Base-by-base conservation (phyloP, 1,140 invertebrate genomes). In the Octopus bimaculoides region DNA sequence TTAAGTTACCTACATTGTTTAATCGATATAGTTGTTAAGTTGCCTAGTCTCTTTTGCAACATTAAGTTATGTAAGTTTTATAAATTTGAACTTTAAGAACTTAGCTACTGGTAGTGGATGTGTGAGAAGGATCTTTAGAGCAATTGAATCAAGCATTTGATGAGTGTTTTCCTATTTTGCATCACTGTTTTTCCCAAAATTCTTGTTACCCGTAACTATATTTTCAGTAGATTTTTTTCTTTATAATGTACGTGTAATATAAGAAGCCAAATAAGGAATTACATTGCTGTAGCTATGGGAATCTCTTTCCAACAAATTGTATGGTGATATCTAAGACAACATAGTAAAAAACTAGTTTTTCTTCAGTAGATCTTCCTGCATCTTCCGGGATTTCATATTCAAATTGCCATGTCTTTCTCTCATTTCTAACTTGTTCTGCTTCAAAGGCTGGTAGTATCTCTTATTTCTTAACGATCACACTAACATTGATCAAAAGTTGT, bases 181-280 rank as follows among this genome's bases (percentile, higher is more conserved):
- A 66, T 66, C 61, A 66, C 12, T 66, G 61, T 66, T 66, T 66
- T 66, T 66, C n/a, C n/a, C 61, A 12, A 66, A 66, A 66, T 66
- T 66, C 61, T 66, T 66, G 61, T n/a, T 14, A n/a, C n/a, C 61
- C 2, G 12, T 66, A 66, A 66, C 12, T 66, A 66, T n/a, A 66
- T 66, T 1, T 66, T 66, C 61, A 66, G 61, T 66, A 66, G 61
- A 66, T 66, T 66, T 66, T 66, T 66, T 66, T 66, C 61, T 66
- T 66, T 66, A 66, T 66, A 66, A 12, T 66, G 61, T 66, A 66
- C 3, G n/a, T 66, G 3, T 66, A 12, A 66, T 66, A 66, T n/a
- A 66, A n/a, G 61, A 66, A 66, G 61, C 61, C 61, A 66, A 66
- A 66, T 66, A 66, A n/a, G 10, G 61, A 66, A 66, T 66, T 66